These are phyloP conservation scores for Passer montanus DNA, from an alignment of 2,113 vertebrate species.

Conservation along the genomic window DNA sequence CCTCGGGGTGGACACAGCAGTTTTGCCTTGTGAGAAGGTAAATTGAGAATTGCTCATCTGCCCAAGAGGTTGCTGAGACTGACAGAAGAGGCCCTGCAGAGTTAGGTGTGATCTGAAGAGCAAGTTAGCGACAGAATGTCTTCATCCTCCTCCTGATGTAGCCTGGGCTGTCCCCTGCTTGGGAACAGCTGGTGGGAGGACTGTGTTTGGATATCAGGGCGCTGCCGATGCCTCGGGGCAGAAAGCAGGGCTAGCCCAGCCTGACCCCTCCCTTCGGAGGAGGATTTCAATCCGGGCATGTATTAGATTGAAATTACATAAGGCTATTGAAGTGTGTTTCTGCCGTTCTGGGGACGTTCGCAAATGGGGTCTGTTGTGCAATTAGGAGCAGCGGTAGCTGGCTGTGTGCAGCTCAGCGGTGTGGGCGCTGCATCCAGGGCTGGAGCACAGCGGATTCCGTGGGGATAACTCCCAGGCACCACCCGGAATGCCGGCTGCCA, in stretches of 20 bases:
- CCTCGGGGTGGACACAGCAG: too few relatives aligned
- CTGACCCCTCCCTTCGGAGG: neutral
- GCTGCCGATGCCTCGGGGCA: neutral
- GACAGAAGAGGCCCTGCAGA: neutral
- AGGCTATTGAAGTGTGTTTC: neutral
- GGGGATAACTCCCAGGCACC: neutral
- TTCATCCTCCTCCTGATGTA: neutral
- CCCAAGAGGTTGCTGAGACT: neutral
- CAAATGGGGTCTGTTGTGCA: neutral
- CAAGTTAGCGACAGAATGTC: neutral
- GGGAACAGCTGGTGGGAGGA: neutral
- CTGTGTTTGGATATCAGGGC: neutral
- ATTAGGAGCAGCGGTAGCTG: neutral
- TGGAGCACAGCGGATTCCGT: neutral
- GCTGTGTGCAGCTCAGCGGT: rapidly evolving
- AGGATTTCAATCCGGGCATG: neutral
- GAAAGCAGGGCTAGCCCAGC: neutral
- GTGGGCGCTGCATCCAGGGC: rapidly evolving
- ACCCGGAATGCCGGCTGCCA: rapidly evolving
- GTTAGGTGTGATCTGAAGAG: neutral
- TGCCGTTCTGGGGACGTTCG: neutral
- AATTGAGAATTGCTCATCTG: neutral
- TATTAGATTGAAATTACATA: neutral
- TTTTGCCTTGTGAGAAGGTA: neutral
- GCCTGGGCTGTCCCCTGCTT: neutral